These are phyloP conservation scores for Haplochromis vanheusdeni DNA, from an alignment of 2,113 vertebrate species.

Conservation along the genomic window DNA sequence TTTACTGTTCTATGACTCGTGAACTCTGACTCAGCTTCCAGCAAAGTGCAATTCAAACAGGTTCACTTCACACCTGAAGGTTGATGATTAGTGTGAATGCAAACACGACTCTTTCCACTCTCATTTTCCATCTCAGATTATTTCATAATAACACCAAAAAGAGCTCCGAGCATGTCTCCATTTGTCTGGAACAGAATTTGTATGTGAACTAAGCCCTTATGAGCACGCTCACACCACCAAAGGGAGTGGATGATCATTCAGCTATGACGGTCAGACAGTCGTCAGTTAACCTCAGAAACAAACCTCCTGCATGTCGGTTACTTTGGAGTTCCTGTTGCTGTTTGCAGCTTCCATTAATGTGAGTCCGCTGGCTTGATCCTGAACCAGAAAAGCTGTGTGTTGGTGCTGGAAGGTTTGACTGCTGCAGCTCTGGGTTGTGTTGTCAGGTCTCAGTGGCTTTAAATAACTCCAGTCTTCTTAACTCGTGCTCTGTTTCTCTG, in stretches of 20 bases:
- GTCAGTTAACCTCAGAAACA: not conserved
- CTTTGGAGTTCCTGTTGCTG: not conserved
- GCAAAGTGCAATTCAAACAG: not conserved
- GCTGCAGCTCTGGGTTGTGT: not conserved
- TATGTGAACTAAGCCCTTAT: not conserved
- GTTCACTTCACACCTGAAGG: not conserved
- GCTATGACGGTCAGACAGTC: not conserved
- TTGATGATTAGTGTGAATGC: not conserved
- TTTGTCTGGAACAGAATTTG: not conserved
- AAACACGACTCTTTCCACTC: not conserved
- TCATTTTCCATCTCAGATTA: not conserved
- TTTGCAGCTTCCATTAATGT: not conserved
- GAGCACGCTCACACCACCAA: not conserved
- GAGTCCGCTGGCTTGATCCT: not conserved
- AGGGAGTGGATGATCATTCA: not conserved
- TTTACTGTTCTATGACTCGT: not conserved
- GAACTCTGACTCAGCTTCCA: not conserved
- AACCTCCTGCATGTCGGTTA: not conserved
- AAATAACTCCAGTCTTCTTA: not conserved
- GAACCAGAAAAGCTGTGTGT: not conserved
- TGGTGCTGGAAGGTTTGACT: not conserved
- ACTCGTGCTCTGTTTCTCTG: not conserved
- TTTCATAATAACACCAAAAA: not conserved
- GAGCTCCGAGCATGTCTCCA: not conserved
- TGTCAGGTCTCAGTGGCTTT: not conserved